Evolutionary conservation across 2,888 invertebrate species (phyloP).

Genomic region (Lithophane semibrunnea): DNA sequence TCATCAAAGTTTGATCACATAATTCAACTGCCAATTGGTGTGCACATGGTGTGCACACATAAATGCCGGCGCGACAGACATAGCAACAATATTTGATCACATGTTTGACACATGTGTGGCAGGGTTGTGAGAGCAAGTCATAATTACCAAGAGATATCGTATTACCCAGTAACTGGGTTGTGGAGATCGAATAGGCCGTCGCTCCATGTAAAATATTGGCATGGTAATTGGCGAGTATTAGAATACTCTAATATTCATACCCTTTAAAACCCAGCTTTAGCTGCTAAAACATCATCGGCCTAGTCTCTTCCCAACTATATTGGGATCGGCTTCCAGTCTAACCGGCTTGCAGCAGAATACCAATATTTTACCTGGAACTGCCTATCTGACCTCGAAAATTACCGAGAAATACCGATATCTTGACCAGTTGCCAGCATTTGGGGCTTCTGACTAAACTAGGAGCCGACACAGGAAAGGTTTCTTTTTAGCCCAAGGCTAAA

Average conservation of each 20-base stretch:
- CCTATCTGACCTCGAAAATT: background rate
- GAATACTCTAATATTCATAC: background rate
- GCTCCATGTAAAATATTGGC: no score
- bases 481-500: slow-evolving; percentile 32
- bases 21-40: no score
- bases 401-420: background rate
- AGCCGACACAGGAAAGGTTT: background rate
- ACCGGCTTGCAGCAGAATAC: background rate
- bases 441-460: background rate
- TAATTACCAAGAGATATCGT: background rate
- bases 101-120: no score
- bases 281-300: background rate
- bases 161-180: background rate
- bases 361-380: background rate
- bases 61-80: no score
- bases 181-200: background rate
- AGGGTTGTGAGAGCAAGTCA: no score
- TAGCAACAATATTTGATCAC: no score
- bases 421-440: background rate
- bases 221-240: background rate
- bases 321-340: background rate
- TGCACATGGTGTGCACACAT: no score
- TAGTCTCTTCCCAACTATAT: no score
- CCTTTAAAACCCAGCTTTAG: background rate
- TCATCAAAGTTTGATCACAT: no score